Evolutionary conservation across 2,888 invertebrate genomes (phyloP).

Genomic region (Microctonus hyperodae): DNA sequence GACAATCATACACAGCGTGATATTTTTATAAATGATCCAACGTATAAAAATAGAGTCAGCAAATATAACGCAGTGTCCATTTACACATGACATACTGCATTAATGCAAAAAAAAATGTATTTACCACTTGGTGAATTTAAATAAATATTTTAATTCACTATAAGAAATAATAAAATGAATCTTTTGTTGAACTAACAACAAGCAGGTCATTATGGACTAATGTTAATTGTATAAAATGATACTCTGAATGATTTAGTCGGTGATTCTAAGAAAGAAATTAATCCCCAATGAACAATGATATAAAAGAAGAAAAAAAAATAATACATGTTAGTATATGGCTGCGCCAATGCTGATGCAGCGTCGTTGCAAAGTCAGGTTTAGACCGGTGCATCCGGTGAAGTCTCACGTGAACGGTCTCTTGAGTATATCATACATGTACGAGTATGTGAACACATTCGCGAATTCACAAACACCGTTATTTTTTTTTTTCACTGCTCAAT

Average conservation of each 20-base stretch:
- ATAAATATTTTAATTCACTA: not conserved
- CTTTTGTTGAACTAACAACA: no score
- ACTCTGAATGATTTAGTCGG: not conserved
- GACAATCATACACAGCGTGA: no score
- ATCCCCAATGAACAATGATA: constrained; percentile 10
- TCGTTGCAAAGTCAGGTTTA: constrained; percentile 50
- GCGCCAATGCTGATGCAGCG: constrained; percentile 45
- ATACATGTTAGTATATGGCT: constrained; percentile 26
- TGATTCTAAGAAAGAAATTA: not conserved
- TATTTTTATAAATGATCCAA: no score
- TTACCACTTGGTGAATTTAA: not conserved
- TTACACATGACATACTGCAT: constrained; percentile 50
- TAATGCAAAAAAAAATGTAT: constrained; percentile 44
- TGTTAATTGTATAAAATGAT: not conserved
- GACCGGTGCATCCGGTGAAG: constrained; percentile 52
- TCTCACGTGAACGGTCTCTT: constrained; percentile 50
- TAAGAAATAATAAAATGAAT: not conserved
- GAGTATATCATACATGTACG: constrained; percentile 43
- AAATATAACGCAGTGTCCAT: constrained; percentile 40
- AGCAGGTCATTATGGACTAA: no score
- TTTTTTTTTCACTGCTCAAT: constrained; percentile 4
- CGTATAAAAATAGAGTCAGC: not conserved
- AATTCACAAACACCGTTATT: constrained; percentile 24
- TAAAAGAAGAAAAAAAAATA: constrained; percentile 6
- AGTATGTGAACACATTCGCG: constrained; percentile 16